Evolutionary conservation across 2,888 invertebrate genomes (phyloP).

Genomic region (Luffia ferchaultella): DNA sequence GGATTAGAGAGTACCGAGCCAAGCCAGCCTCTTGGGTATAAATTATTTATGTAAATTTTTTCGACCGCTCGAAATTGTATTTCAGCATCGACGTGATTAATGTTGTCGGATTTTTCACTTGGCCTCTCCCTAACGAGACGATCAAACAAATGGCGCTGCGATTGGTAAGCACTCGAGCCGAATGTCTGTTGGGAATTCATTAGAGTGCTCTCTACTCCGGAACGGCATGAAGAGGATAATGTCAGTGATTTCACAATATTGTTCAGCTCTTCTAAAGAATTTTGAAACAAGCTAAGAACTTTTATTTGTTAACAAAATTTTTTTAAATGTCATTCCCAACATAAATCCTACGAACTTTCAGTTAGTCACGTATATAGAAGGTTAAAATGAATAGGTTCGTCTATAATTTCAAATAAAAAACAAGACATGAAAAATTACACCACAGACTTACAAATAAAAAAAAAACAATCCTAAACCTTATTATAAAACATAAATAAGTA

Average conservation of each 20-base stretch:
- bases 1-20: slow-evolving; percentile 34
- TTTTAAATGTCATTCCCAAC: slow-evolving; percentile 17
- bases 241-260: slow-evolving; percentile 32
- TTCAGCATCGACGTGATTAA: slow-evolving; percentile 58
- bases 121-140: slow-evolving; percentile 45
- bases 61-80: slow-evolving; percentile 53
- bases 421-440: too few relatives aligned
- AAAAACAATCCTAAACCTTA: slow-evolving; percentile 20
- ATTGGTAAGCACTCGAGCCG: slow-evolving; percentile 40
- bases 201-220: slow-evolving; percentile 25
- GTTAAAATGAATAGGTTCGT: slow-evolving; percentile 25
- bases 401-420: too few relatives aligned
- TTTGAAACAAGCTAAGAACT: not conserved
- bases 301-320: not conserved
- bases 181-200: slow-evolving; percentile 47
- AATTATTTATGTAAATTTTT: slow-evolving; percentile 62
- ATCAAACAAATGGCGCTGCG: slow-evolving; percentile 50
- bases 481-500: slow-evolving; percentile 33
- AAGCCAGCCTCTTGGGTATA: slow-evolving; percentile 43
- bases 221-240: slow-evolving; percentile 26
- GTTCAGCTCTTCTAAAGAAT: slow-evolving; percentile 8
- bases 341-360: slow-evolving; percentile 30
- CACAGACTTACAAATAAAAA: not conserved
- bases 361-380: slow-evolving; percentile 39
- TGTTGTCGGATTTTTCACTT: slow-evolving; percentile 56